phyloP scores from a whole-genome alignment of 2,797 vertebrate species.

The Micromesistius poutassou region DNA sequence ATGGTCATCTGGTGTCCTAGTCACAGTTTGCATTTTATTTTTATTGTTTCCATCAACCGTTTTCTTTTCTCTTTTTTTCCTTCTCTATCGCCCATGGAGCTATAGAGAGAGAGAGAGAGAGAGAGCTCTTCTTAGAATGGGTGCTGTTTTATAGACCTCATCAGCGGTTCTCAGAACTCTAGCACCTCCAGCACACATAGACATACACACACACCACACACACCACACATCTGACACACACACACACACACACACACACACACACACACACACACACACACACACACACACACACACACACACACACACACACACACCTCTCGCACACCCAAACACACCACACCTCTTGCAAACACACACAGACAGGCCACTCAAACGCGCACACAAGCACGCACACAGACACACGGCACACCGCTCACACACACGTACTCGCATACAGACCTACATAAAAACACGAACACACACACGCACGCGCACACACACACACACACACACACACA shows the following conservation, averaged over 20 bases:
- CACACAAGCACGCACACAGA: conserved; percentile 14
- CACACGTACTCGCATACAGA: conserved; percentile 9
- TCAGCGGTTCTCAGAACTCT: conserved; percentile 64
- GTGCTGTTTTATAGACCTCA: conserved; percentile 47
- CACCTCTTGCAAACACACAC: conserved; percentile 10
- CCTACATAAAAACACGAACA: neutral
- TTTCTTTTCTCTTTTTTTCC: conserved; percentile 21
- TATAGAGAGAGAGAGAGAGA: conserved; percentile 58
- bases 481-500: too few species aligned
- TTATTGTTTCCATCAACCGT: too few species aligned
- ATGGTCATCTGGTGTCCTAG: neutral
- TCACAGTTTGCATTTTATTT: neutral
- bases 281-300: conserved; percentile 8
- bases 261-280: conserved; percentile 6
- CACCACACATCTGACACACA: too few species aligned
- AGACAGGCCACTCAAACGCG: neutral
- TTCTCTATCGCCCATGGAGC: conserved; percentile 27
- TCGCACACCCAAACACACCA: neutral
- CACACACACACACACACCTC: neutral
- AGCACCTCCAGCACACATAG: conserved; percentile 46
- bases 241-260: neutral
- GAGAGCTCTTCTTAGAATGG: conserved; percentile 65
- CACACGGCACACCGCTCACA: neutral
- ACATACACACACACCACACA: neutral
- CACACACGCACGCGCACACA: too few species aligned